Base-by-base conservation (phyloP, 2,113 vertebrate genomes). In the Thunnus thynnus region DNA sequence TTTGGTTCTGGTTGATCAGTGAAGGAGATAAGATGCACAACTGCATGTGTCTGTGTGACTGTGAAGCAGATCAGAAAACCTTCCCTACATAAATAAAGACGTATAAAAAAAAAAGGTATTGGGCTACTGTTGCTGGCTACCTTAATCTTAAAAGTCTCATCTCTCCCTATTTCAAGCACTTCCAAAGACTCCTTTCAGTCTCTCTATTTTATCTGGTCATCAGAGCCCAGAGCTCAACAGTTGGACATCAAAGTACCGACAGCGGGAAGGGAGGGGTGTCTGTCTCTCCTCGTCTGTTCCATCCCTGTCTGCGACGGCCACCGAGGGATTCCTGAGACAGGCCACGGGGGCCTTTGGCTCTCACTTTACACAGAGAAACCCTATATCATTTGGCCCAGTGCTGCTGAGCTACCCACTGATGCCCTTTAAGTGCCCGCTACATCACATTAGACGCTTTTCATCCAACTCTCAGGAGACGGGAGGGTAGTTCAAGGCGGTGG, bases 291-390 rank as follows among this genome's bases (percentile, higher is more conserved):
- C 57, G 65, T 88, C 90, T 87, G 78, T 72, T 85, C 93, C 90
- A 85, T 92, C 90, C 82, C 87, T 72, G 84, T 86, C 88, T 88
- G 77, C 63, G 41, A 62, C 69, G 67, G 82, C 87, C 81, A 87
- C 78, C 83, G 78, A 88, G 82, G 88, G 82, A 87, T 85, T 92
- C 72, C 82, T 88, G 81, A 86, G 88, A 83, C 75, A 48, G 80
- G 85, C 61, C 87, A 76, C 50, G 13, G 79, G 84, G 89, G 72
- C 77, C 60, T 87, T 74, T 2, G 81, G 41, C 84, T 94, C 94
- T 95, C 90, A 90, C 83, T 93, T 94, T 94, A 93, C 93, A 90
- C 89, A 88, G 87, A 89, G 91, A 91, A 90, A 82, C 72, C 51
- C 83, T 84, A 41, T 41, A 91, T 92, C 87, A 76, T 85, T 83